Base-by-base conservation (phyloP, 2,888 invertebrate genomes). In the Meteorus colon region DNA sequence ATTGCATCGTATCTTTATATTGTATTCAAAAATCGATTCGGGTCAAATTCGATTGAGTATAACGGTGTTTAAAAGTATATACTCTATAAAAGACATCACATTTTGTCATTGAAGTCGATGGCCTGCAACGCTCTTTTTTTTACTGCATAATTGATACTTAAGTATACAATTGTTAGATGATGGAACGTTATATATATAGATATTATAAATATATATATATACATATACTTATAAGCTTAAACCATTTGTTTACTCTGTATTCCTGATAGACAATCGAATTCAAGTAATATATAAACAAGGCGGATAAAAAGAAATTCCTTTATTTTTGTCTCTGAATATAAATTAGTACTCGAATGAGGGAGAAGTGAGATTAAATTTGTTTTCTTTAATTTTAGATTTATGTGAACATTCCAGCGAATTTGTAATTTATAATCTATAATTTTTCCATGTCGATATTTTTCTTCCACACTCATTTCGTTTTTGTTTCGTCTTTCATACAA, bases 301-400 rank as follows among this genome's bases (percentile, higher is more conserved):
- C 34, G 37, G 29, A 55, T 62, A 65, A 70, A 55, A 70, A 75
- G 65, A 75, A 65, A 55, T 65, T 41, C 24, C 16, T 77, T 77
- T 51, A 59, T 69, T 72, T 72, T 19, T 19, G 19, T 55, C 62
- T 78, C 74, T 78, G 79, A 81, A 77, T 81, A 84, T 84, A 86
- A 84, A 84, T 84, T 83, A 82, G 80, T 82, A 83, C 77, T 71
- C 72, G 71, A 72, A 71, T 68, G 19, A 29, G 12, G 59, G 27
- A 62, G 31, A 29, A 31, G n/a, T 37, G 16, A 34, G 24, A 65
- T 16, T 4, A 19, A 37, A 19, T 19, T 37, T 37, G 6, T 41
- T 65, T 63, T 63, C n/a, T 5, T 19, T n/a, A 65, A 65, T n/a
- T 65, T 65, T n/a, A 19, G 37, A 34, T 34, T 34, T 41, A 65